Base-by-base conservation (phyloP, 1,140 invertebrate genomes). In the Uloborus diversus region DNA sequence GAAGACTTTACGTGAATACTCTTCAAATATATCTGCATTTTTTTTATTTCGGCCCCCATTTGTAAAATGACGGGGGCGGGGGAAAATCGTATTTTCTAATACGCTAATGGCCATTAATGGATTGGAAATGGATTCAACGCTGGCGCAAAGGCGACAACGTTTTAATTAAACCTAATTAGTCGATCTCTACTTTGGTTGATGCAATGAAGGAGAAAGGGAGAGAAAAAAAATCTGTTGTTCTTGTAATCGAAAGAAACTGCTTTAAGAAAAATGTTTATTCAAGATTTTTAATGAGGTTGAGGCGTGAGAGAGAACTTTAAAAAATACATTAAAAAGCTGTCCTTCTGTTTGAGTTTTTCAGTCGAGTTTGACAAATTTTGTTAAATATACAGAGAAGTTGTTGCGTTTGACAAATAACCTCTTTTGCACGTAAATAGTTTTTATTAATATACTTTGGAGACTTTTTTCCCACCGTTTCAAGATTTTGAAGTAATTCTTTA, bases 141-240 rank as follows among this genome's bases (percentile, higher is more conserved):
- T 20, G 7, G 33, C 9, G 32, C 33, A 35, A 5, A 76, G 61
- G 73, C 61, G 73, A 76, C 73, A 51, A 76, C 73, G 61, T 76
- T 65, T 76, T 76, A 76, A 76, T 76, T 76, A 76, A 76, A 65
- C 73, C 73, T 76, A 76, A 76, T 76, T 76, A 56, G 73, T 65
- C 47, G 61, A 42, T 56, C 33, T 35, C 33, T 25, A 27, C 27
- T 37, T 32, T 23, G 25, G 27, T 13, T 30, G 42, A 23, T 28
- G 30, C 51, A 71, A 35, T 11, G 23, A 62, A 71, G 27, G 5
- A 47, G 20, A 23, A 13, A n/a, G 3, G 2, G 7, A 28, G 37
- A 49, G 4, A 30, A 20, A 68, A 68, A 51, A 30, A 68, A 9
- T 32, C 25, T 14, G 27, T 20, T 49, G 3, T 28, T 59, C 51